phyloP scores from a whole-genome alignment of 2,888 invertebrate species.

The Oxyscelio sp. region DNA sequence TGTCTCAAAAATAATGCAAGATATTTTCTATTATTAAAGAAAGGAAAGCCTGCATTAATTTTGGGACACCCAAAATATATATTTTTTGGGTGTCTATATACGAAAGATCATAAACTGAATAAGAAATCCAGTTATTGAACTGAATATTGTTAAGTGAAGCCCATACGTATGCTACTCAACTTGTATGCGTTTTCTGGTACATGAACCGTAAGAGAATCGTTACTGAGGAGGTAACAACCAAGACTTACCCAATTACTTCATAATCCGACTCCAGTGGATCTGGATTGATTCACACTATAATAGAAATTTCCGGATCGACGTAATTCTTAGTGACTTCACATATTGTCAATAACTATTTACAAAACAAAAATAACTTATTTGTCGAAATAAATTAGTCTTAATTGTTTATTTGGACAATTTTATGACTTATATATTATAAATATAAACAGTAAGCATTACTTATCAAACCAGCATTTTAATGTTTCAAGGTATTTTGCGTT shows the following conservation, averaged over 20 bases:
- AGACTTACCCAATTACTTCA: slow-evolving; percentile 24
- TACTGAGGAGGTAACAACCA: background rate
- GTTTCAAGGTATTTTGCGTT: too few species aligned
- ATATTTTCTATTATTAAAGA: too few species aligned
- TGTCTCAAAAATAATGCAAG: too few species aligned
- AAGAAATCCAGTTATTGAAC: background rate
- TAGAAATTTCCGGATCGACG: slow-evolving; percentile 10
- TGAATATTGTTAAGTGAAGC: slow-evolving; percentile 4
- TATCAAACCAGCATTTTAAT: too few species aligned
- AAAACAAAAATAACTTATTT: background rate
- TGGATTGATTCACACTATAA: slow-evolving; percentile 12
- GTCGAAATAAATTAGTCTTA: too few species aligned
- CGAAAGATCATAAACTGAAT: slow-evolving; percentile 4
- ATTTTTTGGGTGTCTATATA: too few species aligned
- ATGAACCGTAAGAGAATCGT: slow-evolving; percentile 10
- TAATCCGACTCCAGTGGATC: slow-evolving; percentile 12
- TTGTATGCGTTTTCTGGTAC: slow-evolving; percentile 1
- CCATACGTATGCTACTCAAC: slow-evolving; percentile 19
- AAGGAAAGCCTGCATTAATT: too few species aligned
- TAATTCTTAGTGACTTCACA: background rate
- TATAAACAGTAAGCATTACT: too few species aligned
- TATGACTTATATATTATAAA: too few species aligned
- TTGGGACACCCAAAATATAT: too few species aligned
- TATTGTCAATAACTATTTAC: slow-evolving; percentile 1
- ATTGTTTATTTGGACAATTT: too few species aligned